Conservation (phyloP, 2,113 vertebrate genomes). For the Chamaea fasciata region DNA sequence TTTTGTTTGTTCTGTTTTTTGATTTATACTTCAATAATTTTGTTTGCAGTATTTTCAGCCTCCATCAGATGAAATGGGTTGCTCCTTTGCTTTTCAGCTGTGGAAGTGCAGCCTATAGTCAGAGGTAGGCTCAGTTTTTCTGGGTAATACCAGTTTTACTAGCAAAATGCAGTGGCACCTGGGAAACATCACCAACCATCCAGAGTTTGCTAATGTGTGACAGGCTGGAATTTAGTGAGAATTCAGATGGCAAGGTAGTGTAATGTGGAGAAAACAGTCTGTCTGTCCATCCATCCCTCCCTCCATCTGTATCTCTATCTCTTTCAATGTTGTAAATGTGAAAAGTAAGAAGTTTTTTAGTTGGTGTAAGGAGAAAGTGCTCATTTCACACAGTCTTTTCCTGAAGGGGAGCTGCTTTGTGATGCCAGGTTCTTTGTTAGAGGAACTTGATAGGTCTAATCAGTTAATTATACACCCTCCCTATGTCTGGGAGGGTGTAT, state of each 20-base stretch:
- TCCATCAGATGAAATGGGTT: neutral
- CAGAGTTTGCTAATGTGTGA: neutral
- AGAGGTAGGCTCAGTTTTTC: neutral
- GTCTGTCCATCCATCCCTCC: rapidly evolving
- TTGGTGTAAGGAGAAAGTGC: neutral
- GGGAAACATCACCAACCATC: neutral
- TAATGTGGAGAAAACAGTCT: neutral
- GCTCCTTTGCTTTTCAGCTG: neutral
- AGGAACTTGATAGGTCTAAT: neutral
- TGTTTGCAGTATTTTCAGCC: neutral
- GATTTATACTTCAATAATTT: neutral
- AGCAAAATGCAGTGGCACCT: neutral
- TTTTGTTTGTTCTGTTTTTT: rapidly evolving
- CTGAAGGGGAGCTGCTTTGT: neutral
- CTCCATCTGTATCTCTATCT: neutral
- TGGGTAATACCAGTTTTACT: neutral
- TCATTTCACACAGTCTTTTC: neutral
- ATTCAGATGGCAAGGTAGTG: neutral
- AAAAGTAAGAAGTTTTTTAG: neutral
- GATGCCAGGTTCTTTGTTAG: neutral
- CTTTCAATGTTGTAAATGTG: neutral
- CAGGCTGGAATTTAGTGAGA: neutral
- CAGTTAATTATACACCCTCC: too few species aligned
- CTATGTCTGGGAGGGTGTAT: neutral
- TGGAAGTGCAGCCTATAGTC: neutral